Evolutionary conservation across 1,140 invertebrate species (phyloP).

Genomic region (Tribolium madens): DNA sequence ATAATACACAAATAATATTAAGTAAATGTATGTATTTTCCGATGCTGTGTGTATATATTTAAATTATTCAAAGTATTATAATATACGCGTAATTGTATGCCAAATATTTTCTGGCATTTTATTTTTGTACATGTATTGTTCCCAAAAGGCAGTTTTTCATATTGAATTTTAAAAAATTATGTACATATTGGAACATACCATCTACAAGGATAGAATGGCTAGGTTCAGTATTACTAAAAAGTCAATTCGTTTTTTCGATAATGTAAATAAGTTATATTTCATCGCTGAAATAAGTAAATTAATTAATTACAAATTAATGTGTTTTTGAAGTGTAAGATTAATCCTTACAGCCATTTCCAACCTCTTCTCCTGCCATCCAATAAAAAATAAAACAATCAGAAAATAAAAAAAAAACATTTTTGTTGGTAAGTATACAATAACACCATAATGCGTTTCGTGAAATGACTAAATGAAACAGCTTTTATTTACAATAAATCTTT

Average conservation of each 20-base stretch:
- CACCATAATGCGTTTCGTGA: no score
- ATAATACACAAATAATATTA: slow-evolving; percentile 60
- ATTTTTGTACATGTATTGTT: slow-evolving; percentile 54
- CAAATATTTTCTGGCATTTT: slow-evolving; percentile 60
- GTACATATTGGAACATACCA: slow-evolving; percentile 51
- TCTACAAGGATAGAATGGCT: slow-evolving; percentile 54
- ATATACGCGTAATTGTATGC: slow-evolving; percentile 63
- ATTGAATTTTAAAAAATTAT: slow-evolving; percentile 39
- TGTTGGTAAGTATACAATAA: no score
- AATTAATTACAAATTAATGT: slow-evolving; percentile 61
- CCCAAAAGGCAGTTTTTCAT: slow-evolving; percentile 47
- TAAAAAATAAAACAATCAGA: slow-evolving; percentile 3
- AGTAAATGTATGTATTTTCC: slow-evolving; percentile 66
- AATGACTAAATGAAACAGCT: no score
- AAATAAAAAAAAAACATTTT: no score
- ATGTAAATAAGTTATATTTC: slow-evolving; percentile 64
- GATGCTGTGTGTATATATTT: slow-evolving; percentile 63
- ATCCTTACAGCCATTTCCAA: background rate
- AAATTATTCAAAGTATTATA: slow-evolving; percentile 63
- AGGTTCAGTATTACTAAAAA: slow-evolving; percentile 61
- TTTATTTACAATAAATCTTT: slow-evolving; percentile 40
- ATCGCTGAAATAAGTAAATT: slow-evolving; percentile 63
- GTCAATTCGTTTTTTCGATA: slow-evolving; percentile 64
- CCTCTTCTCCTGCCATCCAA: background rate
- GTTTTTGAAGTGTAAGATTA: slow-evolving; percentile 65